Evolutionary conservation across 1,140 invertebrate genomes (phyloP).

Genomic region (Euwallacea fornicatus): DNA sequence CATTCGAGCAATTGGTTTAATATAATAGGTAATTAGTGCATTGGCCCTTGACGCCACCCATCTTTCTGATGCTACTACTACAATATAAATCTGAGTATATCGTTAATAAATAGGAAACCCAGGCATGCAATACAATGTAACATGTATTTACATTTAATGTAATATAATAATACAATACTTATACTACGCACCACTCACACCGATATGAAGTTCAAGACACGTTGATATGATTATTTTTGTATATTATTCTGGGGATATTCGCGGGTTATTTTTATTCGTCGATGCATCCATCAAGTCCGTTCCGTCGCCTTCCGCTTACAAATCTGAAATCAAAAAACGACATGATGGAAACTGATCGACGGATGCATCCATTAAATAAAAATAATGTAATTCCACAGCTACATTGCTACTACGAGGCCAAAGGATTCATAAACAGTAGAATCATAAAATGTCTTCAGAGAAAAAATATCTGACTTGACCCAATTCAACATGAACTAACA

Average conservation of each 20-base stretch:
- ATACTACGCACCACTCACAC: no score
- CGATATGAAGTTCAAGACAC: background rate
- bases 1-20: background rate
- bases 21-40: constrained; percentile 12
- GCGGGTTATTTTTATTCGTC: constrained; percentile 20
- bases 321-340: constrained; percentile 27
- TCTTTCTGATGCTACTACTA: no score
- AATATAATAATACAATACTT: no score
- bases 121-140: no score
- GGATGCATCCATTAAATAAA: constrained; percentile 25
- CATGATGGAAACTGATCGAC: constrained; percentile 20
- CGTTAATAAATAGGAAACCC: background rate
- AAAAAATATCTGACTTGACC: background rate
- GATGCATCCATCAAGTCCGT: constrained; percentile 27
- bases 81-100: no score
- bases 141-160: no score
- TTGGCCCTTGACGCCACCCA: background rate
- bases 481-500: no score
- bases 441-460: background rate
- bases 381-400: background rate
- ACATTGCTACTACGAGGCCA: no score
- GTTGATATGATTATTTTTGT: constrained; percentile 14
- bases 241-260: background rate
- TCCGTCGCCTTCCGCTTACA: constrained; percentile 11
- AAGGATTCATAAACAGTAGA: no score